A percentile compares a stretch with the other conserved stretches of the same genome.
These are phyloP conservation scores for Melikaiella ostensackeni DNA, from an alignment of 2,888 invertebrate genomes.

Conservation along the genomic window DNA sequence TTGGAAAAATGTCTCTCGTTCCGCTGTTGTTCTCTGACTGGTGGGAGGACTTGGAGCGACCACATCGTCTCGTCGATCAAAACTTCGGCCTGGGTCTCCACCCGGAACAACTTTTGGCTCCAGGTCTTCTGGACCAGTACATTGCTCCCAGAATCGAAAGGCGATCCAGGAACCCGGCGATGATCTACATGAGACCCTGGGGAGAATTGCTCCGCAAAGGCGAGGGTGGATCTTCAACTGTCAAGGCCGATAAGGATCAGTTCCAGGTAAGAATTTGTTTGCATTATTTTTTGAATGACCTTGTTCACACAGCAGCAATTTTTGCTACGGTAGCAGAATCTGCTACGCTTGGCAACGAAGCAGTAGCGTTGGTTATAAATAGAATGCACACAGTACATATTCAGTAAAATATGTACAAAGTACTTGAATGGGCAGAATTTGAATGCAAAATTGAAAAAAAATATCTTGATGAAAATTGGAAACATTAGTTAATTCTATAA, in stretches of 20 bases:
- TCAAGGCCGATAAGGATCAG: constrained; percentile 83
- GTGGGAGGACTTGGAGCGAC: constrained; percentile 88
- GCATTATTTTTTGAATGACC: not conserved
- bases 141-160: constrained; percentile 37
- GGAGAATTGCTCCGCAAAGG: constrained; percentile 73
- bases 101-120: constrained; percentile 58
- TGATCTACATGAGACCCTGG: constrained; percentile 58
- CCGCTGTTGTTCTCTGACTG: constrained; percentile 90
- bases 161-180: constrained; percentile 45
- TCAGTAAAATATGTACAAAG: too few relatives aligned
- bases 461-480: too few relatives aligned
- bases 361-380: too few relatives aligned
- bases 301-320: too few relatives aligned
- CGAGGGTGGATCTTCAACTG: constrained; percentile 79
- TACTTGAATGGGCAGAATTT: too few relatives aligned
- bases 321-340: too few relatives aligned
- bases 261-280: constrained; percentile 79
- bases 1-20: constrained; percentile 85
- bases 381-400: too few relatives aligned
- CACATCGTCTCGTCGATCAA: constrained; percentile 70
- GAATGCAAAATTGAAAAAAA: too few relatives aligned
- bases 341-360: too few relatives aligned
- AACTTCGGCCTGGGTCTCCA: constrained; percentile 65
- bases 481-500: too few relatives aligned
- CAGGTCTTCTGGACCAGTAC: constrained; percentile 45